Evolutionary conservation across 2,113 vertebrate genomes (phyloP), one percentile per base, ranked within the genome.

Genomic region (Pelobates fuscus): DNA sequence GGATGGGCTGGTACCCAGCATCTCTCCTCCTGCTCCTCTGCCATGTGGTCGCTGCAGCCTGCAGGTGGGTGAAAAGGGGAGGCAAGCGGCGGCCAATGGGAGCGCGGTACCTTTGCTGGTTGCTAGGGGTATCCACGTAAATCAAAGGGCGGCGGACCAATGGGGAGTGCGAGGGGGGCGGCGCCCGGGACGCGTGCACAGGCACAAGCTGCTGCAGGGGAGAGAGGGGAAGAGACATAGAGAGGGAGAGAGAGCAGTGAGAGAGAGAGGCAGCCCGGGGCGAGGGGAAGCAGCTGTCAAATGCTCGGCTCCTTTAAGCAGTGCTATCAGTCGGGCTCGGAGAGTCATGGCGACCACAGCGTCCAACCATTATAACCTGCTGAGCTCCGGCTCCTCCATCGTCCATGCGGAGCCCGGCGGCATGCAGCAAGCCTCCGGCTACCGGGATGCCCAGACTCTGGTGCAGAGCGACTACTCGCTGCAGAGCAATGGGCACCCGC

Each of bases 331-430:
- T 95, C 91, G 93, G 92, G 91, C 92, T 94, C 91, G 86, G 90
- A 91, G 92, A 95, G 93, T 94, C 95, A 97, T 97, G 95, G 95
- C 95, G 93, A 96, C 95, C 90, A 91, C 95, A 95, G 94, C 95
- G 89, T 95, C 95, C 90, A 96, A 94, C 92, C 95, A 97, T 91
- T 97, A 96, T 92, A 96, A 88, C 89, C 92, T 97, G 86, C 94
- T 97, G 90, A 92, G 93, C 91, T 93, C 95, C 92, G 92, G 94
- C 91, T 92, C 95, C 84, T 93, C 95, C 84, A 93, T 96, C 89
- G 94, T 94, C 89, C 94, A 97, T 89, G 92, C 93, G 87, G 95
- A 96, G 92, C 91, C 95, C 87, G 83, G 87, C 77, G 84, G 85
- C 86, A 69, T 70, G 75, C 75, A 69, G 75, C 75, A 69, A 67